phyloP scores from a whole-genome alignment of 2,888 invertebrate species.

The Cosmia trapezina region DNA sequence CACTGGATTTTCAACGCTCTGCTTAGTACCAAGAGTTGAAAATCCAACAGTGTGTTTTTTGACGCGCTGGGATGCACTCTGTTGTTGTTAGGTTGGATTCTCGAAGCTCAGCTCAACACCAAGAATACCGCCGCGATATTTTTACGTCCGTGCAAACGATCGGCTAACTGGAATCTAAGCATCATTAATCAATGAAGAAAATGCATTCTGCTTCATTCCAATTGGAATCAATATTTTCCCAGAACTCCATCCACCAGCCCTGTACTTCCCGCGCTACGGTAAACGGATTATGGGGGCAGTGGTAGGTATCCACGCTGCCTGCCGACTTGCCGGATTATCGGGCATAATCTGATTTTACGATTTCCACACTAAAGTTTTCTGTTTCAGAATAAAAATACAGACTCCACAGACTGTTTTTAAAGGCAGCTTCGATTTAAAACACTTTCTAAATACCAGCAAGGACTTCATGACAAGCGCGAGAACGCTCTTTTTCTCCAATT shows the following conservation, averaged over 20 bases:
- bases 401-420: conserved; percentile 14
- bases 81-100: no score
- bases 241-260: conserved; percentile 16
- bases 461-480: no score
- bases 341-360: conserved; percentile 41
- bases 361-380: conserved; percentile 12
- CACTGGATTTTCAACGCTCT: no score
- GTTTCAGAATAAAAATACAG: conserved; percentile 31
- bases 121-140: no score
- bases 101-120: no score
- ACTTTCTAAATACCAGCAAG: not conserved
- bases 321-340: conserved; percentile 40
- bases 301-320: not conserved
- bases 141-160: no score
- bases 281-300: conserved; percentile 33
- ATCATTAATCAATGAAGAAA: not conserved
- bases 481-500: no score
- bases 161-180: no score
- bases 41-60: no score
- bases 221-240: not conserved
- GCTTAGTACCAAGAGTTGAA: no score
- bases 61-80: no score
- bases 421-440: not conserved
- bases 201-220: no score
- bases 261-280: conserved; percentile 7